Evolutionary conservation across 2,888 invertebrate species (phyloP).

Genomic region (Dyspetes luteomarginatus): DNA sequence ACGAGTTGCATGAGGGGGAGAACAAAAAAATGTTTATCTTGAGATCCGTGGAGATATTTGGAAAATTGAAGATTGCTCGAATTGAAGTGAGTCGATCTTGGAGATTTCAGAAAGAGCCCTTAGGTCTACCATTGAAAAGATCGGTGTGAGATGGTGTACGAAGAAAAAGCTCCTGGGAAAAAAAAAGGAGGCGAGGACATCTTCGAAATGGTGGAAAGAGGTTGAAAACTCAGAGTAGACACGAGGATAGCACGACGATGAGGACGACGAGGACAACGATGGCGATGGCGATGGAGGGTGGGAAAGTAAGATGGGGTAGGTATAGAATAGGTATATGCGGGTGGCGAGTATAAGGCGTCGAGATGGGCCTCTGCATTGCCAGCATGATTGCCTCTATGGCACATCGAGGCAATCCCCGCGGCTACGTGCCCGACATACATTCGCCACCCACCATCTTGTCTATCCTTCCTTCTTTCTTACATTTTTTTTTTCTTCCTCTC

Average conservation of each 20-base stretch:
- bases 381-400: constrained; percentile 83
- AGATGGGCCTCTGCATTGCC: constrained; percentile 82
- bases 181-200: constrained; percentile 35
- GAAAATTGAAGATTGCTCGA: constrained; percentile 55
- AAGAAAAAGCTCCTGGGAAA: constrained; percentile 25
- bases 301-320: constrained; percentile 63
- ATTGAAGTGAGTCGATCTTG: constrained; percentile 63
- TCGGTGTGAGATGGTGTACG: constrained; percentile 53
- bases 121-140: constrained; percentile 50
- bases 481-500: constrained; percentile 51
- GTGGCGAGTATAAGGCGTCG: constrained; percentile 79
- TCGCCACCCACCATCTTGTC: constrained; percentile 78
- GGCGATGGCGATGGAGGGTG: constrained; percentile 65
- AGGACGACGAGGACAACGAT: constrained; percentile 48
- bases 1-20: not conserved
- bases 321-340: constrained; percentile 73
- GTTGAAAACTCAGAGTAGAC: constrained; percentile 61
- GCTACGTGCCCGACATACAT: constrained; percentile 83
- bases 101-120: constrained; percentile 63
- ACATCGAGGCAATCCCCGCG: constrained; percentile 83
- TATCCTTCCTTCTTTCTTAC: constrained; percentile 69
- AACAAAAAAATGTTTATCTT: constrained; percentile 35
- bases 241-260: constrained; percentile 57
- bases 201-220: constrained; percentile 49
- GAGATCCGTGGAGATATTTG: constrained; percentile 25